These are phyloP conservation scores for Frieseomelitta varia DNA, from an alignment of 1,140 invertebrate genomes.

Conservation along the genomic window DNA sequence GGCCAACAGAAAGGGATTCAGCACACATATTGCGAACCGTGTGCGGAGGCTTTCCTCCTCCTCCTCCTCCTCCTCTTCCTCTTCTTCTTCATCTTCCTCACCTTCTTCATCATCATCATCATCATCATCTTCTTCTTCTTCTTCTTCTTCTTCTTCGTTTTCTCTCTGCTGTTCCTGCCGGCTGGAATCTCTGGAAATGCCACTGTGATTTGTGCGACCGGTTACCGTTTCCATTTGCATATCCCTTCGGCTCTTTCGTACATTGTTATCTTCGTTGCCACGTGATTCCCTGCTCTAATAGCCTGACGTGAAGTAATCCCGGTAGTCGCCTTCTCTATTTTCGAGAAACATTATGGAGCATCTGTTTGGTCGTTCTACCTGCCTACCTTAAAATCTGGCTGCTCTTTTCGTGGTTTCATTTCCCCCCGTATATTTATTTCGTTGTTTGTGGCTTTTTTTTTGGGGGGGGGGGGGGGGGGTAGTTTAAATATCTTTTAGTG, in stretches of 20 bases:
- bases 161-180: constrained; percentile 12
- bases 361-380: neutral
- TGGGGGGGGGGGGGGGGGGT: too few species aligned
- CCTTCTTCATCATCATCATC: too few species aligned
- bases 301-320: constrained; percentile 6
- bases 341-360: neutral
- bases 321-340: constrained; percentile 14
- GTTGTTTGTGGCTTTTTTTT: neutral
- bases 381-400: neutral
- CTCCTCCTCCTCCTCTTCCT: neutral
- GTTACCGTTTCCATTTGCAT: constrained; percentile 65
- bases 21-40: constrained; percentile 35
- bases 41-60: constrained; percentile 13
- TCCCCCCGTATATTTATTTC: neutral
- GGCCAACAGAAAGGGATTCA: constrained; percentile 40
- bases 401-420: neutral
- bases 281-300: constrained; percentile 23
- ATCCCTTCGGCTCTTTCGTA: constrained; percentile 43
- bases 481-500: too few species aligned
- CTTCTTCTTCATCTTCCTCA: constrained; percentile 20
- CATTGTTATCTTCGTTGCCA: constrained; percentile 56
- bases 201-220: constrained; percentile 69
- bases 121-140: neutral
- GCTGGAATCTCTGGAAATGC: constrained; percentile 63
- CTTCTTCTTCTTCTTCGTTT: neutral